These are phyloP conservation scores for Diaperis boleti DNA, from an alignment of 2,888 invertebrate genomes.

Conservation along the genomic window DNA sequence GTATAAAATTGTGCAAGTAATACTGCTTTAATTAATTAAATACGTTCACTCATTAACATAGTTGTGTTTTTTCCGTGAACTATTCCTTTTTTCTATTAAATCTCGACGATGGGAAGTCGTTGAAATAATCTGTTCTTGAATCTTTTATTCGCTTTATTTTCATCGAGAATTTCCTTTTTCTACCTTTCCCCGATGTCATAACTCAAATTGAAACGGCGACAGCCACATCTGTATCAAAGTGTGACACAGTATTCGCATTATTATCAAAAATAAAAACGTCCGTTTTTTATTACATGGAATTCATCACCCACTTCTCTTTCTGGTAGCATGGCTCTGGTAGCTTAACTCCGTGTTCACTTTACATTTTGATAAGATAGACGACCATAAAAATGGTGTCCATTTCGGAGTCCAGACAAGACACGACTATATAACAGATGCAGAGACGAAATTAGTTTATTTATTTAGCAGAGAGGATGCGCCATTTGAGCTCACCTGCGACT, in stretches of 20 bases:
- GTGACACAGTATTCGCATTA: constrained; percentile 38
- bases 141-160: not conserved
- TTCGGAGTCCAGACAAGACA: constrained; percentile 41
- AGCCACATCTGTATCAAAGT: constrained; percentile 32
- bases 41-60: constrained; percentile 29
- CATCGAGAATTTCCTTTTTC: constrained; percentile 1
- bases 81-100: constrained; percentile 30
- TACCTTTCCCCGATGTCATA: not conserved
- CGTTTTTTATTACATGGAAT: constrained; percentile 50
- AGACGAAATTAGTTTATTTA: constrained; percentile 36
- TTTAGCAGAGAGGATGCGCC: not conserved
- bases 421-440: constrained; percentile 25
- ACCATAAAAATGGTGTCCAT: constrained; percentile 57
- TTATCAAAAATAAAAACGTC: constrained; percentile 41
- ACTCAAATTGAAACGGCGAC: constrained; percentile 14
- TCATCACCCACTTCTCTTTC: constrained; percentile 50
- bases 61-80: constrained; percentile 20
- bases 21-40: constrained; percentile 42
- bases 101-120: constrained; percentile 14
- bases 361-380: constrained; percentile 61
- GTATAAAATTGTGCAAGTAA: constrained; percentile 41
- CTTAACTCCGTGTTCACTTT: constrained; percentile 60
- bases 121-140: constrained; percentile 24
- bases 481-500: constrained; percentile 18
- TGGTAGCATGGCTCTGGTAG: constrained; percentile 52